Conservation (phyloP, 2,113 vertebrate genomes). For the Paedocypris sp. region DNA sequence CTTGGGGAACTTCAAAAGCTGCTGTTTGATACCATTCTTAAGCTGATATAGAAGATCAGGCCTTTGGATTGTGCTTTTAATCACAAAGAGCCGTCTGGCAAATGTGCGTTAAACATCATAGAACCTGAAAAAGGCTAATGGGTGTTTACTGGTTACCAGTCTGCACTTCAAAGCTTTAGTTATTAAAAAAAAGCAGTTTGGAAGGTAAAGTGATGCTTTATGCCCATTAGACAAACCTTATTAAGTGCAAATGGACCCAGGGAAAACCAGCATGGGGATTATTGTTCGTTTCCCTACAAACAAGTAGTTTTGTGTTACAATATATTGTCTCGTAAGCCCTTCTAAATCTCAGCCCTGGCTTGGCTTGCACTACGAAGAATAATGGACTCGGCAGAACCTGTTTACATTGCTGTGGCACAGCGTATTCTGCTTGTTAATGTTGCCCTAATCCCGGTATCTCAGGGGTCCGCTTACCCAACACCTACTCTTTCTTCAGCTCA, state of each 20-base stretch:
- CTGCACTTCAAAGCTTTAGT: not conserved
- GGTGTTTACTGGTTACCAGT: not conserved
- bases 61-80: constrained; percentile 34
- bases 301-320: not conserved
- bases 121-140: constrained; percentile 25
- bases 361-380: not conserved
- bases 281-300: not conserved
- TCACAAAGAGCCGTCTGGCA: constrained; percentile 31
- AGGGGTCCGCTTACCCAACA: constrained; percentile 21
- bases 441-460: constrained; percentile 30
- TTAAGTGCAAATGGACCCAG: not conserved
- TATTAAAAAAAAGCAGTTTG: too few relatives aligned
- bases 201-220: not conserved
- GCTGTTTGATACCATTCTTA: constrained; percentile 30
- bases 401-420: constrained; percentile 22
- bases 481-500: constrained; percentile 15
- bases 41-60: constrained; percentile 30
- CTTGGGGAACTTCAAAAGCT: constrained; percentile 32
- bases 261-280: not conserved
- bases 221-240: constrained; percentile 11
- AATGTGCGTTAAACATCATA: too few relatives aligned
- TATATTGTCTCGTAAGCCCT: not conserved
- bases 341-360: not conserved
- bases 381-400: not conserved
- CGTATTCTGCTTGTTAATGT: constrained; percentile 22